Conservation (phyloP, 2,113 vertebrate species). For the Gopherus evgoodei region DNA sequence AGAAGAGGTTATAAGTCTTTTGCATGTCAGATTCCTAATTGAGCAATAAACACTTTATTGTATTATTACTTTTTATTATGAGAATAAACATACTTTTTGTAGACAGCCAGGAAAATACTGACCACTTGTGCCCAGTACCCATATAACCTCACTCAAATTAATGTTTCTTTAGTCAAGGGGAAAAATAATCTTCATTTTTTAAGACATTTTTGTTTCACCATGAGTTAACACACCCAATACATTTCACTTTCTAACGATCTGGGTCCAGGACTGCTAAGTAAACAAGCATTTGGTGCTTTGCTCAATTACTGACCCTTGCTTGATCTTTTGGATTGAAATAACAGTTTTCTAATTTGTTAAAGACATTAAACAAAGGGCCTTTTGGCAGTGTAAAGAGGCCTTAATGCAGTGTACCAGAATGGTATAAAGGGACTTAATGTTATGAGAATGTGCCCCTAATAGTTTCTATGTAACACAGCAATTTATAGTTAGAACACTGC, state of each 20-base stretch:
- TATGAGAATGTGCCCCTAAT: not conserved
- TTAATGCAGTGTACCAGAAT: not conserved
- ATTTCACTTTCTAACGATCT: not conserved
- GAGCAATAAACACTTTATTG: constrained; percentile 43
- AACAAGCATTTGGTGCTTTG: not conserved
- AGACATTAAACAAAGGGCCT: not conserved
- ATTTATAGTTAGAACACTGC: not conserved
- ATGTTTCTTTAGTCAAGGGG: constrained; percentile 1
- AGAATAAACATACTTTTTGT: constrained; percentile 51
- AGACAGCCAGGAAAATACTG: constrained; percentile 44
- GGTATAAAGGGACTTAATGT: not conserved
- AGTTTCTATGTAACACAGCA: not conserved
- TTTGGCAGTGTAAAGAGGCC: not conserved
- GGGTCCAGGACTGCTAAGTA: not conserved
- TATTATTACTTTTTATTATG: constrained; percentile 55
- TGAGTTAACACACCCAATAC: not conserved
- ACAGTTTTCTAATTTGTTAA: constrained; percentile 8
- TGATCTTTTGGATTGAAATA: not conserved
- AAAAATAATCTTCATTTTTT: not conserved
- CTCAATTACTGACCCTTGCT: not conserved
- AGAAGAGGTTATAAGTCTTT: constrained; percentile 32
- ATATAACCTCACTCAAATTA: constrained; percentile 31
- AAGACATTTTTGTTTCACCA: not conserved
- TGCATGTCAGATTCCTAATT: constrained; percentile 35
- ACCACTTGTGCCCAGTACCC: constrained; percentile 43